phyloP scores from a whole-genome alignment of 2,113 vertebrate species.

The Seriola aureovittata region DNA sequence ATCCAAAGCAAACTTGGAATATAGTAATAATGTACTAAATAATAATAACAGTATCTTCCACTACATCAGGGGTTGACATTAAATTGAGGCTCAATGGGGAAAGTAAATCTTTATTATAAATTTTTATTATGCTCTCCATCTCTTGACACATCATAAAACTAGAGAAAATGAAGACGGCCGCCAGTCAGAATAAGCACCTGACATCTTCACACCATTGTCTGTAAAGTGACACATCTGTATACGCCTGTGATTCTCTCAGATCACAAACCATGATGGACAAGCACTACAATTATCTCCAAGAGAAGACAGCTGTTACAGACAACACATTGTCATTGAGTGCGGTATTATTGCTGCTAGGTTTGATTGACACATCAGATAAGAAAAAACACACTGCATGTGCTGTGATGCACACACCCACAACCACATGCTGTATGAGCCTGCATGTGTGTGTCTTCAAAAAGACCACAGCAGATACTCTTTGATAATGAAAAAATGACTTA shows the following conservation, averaged over 20 bases:
- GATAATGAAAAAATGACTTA: not conserved
- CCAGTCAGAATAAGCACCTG: constrained; percentile 18
- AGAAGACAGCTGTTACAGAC: constrained; percentile 56
- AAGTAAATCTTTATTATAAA: constrained; percentile 29
- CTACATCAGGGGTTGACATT: constrained; percentile 7
- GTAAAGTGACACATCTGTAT: constrained; percentile 8
- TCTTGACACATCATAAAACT: constrained; percentile 26
- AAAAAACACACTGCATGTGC: constrained; percentile 6
- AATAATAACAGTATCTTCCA: constrained; percentile 5
- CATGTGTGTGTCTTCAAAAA: constrained; percentile 2
- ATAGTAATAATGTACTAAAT: constrained; percentile 16
- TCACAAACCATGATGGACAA: constrained; percentile 70
- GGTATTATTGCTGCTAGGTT: constrained; percentile 41
- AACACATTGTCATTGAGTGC: constrained; percentile 49
- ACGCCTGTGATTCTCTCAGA: constrained; percentile 27
- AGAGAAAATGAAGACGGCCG: constrained; percentile 1
- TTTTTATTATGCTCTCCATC: constrained; percentile 11
- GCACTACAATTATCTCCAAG: constrained; percentile 63
- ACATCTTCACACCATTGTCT: constrained; percentile 42
- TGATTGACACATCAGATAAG: constrained; percentile 57
- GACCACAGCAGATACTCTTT: not conserved
- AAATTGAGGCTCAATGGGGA: not conserved
- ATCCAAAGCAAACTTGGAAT: not conserved
- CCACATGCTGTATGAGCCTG: not conserved
- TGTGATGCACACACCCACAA: constrained; percentile 6